A percentile compares a stretch with the other conserved stretches of the same genome.
phyloP scores from a whole-genome alignment of 2,888 invertebrate species.

The Thalpophila matura region DNA sequence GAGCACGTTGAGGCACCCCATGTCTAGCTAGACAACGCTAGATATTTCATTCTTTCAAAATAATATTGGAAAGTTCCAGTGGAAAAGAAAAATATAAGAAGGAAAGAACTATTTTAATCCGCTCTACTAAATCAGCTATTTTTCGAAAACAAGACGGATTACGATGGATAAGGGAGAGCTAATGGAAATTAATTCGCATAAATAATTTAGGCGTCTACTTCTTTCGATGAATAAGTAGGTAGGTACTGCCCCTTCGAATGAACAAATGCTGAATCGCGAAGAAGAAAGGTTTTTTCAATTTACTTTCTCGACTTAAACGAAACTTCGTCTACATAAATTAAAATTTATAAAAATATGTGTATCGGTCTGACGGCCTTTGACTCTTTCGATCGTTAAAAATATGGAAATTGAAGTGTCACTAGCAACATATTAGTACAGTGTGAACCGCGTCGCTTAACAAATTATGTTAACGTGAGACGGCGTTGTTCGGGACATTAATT shows the following conservation, averaged over 20 bases:
- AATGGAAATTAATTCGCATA: constrained; percentile 20
- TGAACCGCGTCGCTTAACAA: constrained; percentile 9
- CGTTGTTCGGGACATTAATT: not conserved
- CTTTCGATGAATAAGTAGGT: constrained; percentile 13
- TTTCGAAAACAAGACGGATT: constrained; percentile 15
- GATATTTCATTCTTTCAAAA: not conserved
- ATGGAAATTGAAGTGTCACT: constrained; percentile 27
- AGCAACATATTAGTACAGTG: constrained; percentile 2
- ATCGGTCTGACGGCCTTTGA: constrained; percentile 1
- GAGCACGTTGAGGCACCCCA: constrained; percentile 13
- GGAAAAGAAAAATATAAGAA: constrained; percentile 4
- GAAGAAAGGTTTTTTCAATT: too few relatives aligned
- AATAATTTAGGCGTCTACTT: constrained; percentile 3
- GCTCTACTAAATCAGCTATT: constrained; percentile 10
- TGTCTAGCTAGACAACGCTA: not conserved
- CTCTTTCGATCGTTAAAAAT: constrained; percentile 10
- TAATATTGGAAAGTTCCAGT: not conserved
- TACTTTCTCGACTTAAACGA: too few relatives aligned
- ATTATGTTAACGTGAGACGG: constrained; percentile 5
- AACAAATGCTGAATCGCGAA: too few relatives aligned
- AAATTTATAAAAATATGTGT: not conserved
- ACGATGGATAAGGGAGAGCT: not conserved
- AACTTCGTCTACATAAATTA: not conserved
- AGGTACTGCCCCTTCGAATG: not conserved
- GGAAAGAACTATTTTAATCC: constrained; percentile 8